Evolutionary conservation across 2,797 vertebrate genomes (phyloP), one percentile per base, ranked within the genome.

Genomic region (Oryzias sinensis): DNA sequence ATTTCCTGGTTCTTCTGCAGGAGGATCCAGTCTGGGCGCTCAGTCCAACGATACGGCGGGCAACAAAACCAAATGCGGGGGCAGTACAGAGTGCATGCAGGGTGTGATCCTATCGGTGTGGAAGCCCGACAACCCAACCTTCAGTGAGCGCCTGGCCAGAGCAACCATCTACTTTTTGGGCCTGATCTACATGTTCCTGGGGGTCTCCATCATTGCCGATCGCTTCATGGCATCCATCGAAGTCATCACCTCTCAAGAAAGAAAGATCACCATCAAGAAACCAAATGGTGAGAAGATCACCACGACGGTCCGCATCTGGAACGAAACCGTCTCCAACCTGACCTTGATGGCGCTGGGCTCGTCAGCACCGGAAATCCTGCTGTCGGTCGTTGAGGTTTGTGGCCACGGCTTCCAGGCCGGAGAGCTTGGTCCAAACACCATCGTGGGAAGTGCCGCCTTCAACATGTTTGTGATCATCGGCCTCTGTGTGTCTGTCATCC

Each of bases 391-490:
- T 0, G 97, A 99, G 82, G 96, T 99, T 4, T 99, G 97, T 0
- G 97, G 97, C 25, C 97, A 99, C 53, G 89, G 92, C 77, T 99
- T 99, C 67, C 44, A 89, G 0, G 96, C 97, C 0, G 97, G 97
- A 0, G 93, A 98, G 75, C 82, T 99, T 1, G 97, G 97, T 0
- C 97, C 97, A 0, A 98, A 96, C 87, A 99, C 97, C 29, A 99
- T 98, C 0, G 97, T 99, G 33, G 97, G 97, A 15, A 98, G 96
- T 0, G 97, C 97, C 0, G 97, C 97, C 0, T 99, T 99, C 82
- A 99, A 99, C 74, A 99, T 98, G 96, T 99, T 99, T n/a, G 95
- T 99, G 69, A 99, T 99, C 72, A 97, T 99, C 0, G 97, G 97
- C 0, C 79, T 98, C 0, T 99, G 97, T 7, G 96, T 99, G 5